Percentiles rank a stretch among this genome's conserved stretches.
Conservation (phyloP, 2,888 invertebrate genomes). For the Alloplasta piceator region DNA sequence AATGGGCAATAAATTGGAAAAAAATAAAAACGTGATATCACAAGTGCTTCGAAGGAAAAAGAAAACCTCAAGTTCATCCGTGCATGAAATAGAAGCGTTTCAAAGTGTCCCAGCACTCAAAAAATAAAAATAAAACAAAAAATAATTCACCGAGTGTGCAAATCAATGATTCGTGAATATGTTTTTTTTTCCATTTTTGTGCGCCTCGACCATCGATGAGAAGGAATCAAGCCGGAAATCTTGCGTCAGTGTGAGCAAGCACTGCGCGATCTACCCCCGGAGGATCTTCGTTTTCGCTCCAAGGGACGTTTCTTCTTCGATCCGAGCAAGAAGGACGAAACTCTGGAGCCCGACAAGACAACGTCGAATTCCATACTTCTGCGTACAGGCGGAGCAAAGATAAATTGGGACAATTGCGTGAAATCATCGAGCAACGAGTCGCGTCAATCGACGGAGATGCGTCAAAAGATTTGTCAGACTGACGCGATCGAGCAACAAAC, state of each 20-base stretch:
- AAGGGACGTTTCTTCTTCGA: slow-evolving; percentile 81
- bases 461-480: slow-evolving; percentile 81
- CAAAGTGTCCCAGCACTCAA: slow-evolving; percentile 34
- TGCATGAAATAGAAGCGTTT: slow-evolving; percentile 46
- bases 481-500: slow-evolving; percentile 72
- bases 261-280: slow-evolving; percentile 78
- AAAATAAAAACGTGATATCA: slow-evolving; percentile 35
- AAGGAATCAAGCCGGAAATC: slow-evolving; percentile 82
- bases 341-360: slow-evolving; percentile 63
- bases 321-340: slow-evolving; percentile 69
- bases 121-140: neutral
- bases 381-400: slow-evolving; percentile 74
- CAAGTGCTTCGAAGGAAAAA: slow-evolving; percentile 52
- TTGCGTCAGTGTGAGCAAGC: slow-evolving; percentile 80
- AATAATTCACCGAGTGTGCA: slow-evolving; percentile 21
- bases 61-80: slow-evolving; percentile 34
- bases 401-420: slow-evolving; percentile 76
- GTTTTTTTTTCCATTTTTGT: slow-evolving; percentile 23
- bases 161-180: slow-evolving; percentile 31
- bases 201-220: slow-evolving; percentile 25
- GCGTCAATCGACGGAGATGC: slow-evolving; percentile 64
- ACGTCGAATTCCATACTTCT: slow-evolving; percentile 79
- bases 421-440: slow-evolving; percentile 61
- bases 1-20: neutral
- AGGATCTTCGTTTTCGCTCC: slow-evolving; percentile 80